Conservation (phyloP, 2,797 vertebrate species). For the Emydoidea blandingii region DNA sequence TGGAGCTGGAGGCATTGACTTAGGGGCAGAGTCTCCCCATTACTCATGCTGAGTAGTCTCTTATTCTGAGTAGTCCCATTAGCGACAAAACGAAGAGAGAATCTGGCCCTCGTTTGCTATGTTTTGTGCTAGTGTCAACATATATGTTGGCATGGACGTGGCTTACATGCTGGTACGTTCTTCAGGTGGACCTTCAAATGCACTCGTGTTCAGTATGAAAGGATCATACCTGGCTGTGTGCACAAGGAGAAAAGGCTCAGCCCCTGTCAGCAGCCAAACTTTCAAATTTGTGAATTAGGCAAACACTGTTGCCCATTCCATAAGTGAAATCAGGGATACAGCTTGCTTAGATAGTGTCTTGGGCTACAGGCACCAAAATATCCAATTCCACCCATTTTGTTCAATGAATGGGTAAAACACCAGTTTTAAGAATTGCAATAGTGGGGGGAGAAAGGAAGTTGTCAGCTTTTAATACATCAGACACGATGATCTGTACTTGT, state of each 20-base stretch:
- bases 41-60: neutral
- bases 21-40: neutral
- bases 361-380: neutral
- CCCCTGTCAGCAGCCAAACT: no score
- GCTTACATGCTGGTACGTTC: neutral
- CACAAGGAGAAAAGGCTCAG: neutral
- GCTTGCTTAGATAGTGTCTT: neutral
- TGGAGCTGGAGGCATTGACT: neutral
- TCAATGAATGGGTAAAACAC: neutral
- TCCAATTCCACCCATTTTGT: neutral
- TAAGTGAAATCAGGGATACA: accelerated
- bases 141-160: accelerated
- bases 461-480: neutral
- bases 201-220: accelerated
- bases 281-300: neutral
- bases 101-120: neutral
- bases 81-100: neutral
- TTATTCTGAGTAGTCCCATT: neutral
- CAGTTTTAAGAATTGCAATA: accelerated
- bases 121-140: neutral
- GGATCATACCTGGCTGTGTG: accelerated
- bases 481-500: neutral
- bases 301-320: neutral
- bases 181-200: neutral
- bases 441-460: neutral